These are phyloP conservation scores for Ceratothoa steindachneri DNA, from an alignment of 2,888 invertebrate genomes.

Conservation along the genomic window DNA sequence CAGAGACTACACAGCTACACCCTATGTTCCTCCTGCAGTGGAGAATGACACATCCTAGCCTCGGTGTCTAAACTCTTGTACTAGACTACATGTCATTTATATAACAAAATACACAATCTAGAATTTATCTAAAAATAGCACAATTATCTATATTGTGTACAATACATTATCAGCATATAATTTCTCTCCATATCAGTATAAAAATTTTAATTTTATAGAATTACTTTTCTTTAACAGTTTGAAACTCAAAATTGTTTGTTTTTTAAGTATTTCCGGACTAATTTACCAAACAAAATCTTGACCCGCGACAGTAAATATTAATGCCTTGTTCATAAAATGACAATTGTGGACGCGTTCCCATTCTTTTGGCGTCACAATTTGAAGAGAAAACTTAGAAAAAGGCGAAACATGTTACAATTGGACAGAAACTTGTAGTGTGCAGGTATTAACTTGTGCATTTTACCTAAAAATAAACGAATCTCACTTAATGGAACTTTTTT, in stretches of 20 bases:
- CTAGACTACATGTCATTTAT: constrained; percentile 47
- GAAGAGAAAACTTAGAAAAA: neutral
- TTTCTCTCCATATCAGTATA: constrained; percentile 14
- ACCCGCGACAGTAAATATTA: neutral
- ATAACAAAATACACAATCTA: constrained; percentile 48
- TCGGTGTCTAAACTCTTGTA: constrained; percentile 23
- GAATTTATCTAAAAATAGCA: constrained; percentile 47
- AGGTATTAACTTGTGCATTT: constrained; percentile 12
- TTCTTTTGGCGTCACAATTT: too few relatives aligned
- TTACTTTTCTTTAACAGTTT: neutral
- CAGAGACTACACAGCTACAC: constrained; percentile 42
- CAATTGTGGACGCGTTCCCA: too few relatives aligned
- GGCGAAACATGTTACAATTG: neutral
- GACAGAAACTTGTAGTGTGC: neutral
- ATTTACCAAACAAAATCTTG: neutral
- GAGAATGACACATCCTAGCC: constrained; percentile 13
- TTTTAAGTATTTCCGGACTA: neutral
- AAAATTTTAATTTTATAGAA: constrained; percentile 1
- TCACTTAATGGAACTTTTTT: too few relatives aligned
- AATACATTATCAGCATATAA: constrained; percentile 3
- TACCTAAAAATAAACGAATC: neutral
- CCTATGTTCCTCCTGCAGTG: constrained; percentile 37
- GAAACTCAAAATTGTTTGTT: neutral
- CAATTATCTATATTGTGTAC: constrained; percentile 19
- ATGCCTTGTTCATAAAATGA: neutral